A percentile compares a stretch with the other conserved stretches of the same genome.
These are phyloP conservation scores for Eulimnadia texana DNA, from an alignment of 1,140 invertebrate species.

Conservation along the genomic window DNA sequence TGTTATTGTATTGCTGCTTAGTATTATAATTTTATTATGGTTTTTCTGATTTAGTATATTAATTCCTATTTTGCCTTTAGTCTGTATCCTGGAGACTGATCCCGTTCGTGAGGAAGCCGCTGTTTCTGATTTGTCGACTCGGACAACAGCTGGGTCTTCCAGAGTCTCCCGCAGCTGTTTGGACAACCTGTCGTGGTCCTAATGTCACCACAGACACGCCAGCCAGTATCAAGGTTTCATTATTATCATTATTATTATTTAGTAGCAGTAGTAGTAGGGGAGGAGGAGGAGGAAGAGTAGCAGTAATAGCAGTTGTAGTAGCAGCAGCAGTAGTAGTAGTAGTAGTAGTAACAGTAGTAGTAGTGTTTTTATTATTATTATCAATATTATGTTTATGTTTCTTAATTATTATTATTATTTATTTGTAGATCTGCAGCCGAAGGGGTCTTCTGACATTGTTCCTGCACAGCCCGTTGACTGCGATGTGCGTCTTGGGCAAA, in stretches of 20 bases:
- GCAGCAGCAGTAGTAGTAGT: too few species aligned
- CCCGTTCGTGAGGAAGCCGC: constrained; percentile 79
- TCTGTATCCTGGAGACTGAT: constrained; percentile 86
- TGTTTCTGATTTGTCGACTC: constrained; percentile 90
- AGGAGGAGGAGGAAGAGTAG: too few species aligned
- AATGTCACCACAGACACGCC: constrained; percentile 84
- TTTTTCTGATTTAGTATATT: constrained; percentile 11
- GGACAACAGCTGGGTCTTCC: constrained; percentile 87
- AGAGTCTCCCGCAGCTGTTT: constrained; percentile 81
- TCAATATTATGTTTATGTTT: not conserved
- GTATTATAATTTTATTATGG: too few species aligned
- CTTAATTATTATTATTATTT: constrained; percentile 15
- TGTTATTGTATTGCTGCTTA: too few species aligned
- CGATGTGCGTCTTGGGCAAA: constrained; percentile 83
- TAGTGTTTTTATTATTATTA: too few species aligned
- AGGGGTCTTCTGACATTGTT: constrained; percentile 90
- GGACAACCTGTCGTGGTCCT: constrained; percentile 87
- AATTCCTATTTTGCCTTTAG: constrained; percentile 31
- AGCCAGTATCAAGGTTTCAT: constrained; percentile 65
- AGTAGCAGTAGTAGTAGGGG: too few species aligned
- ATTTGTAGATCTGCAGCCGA: constrained; percentile 65
- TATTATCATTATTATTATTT: too few species aligned
- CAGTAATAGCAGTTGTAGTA: too few species aligned
- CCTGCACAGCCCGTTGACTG: constrained; percentile 82
- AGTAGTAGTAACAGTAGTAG: too few species aligned